These are phyloP conservation scores for Leptoclinus maculatus DNA, from an alignment of 2,797 vertebrate genomes.

Conservation along the genomic window DNA sequence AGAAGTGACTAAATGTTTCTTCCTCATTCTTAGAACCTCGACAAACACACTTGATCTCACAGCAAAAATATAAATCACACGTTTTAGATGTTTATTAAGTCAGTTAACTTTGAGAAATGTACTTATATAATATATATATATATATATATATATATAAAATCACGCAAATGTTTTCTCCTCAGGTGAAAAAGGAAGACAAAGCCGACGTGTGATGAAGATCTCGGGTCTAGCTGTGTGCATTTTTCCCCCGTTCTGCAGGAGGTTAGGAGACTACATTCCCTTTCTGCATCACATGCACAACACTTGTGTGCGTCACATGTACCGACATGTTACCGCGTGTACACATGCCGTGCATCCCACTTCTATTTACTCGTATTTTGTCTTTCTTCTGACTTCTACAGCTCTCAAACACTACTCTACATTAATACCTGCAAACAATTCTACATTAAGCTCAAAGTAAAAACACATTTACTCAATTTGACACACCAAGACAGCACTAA, in stretches of 20 bases:
- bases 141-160: too few species aligned
- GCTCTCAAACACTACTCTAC: neutral
- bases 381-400: neutral
- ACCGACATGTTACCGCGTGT: neutral
- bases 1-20: neutral
- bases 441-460: neutral
- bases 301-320: neutral
- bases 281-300: neutral
- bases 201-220: neutral
- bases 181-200: neutral
- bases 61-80: neutral
- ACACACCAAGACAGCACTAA: neutral
- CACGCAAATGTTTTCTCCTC: too few species aligned
- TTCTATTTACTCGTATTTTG: neutral
- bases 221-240: neutral
- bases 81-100: too few species aligned
- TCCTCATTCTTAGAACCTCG: neutral
- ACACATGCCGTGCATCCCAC: neutral
- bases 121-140: too few species aligned
- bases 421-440: neutral
- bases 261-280: neutral
- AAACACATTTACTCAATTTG: neutral
- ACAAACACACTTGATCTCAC: neutral
- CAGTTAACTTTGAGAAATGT: neutral
- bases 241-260: neutral